A percentile compares a stretch with the other conserved stretches of the same genome.
Conservation (phyloP, 2,113 vertebrate genomes). For the Nycticebus coucang region DNA sequence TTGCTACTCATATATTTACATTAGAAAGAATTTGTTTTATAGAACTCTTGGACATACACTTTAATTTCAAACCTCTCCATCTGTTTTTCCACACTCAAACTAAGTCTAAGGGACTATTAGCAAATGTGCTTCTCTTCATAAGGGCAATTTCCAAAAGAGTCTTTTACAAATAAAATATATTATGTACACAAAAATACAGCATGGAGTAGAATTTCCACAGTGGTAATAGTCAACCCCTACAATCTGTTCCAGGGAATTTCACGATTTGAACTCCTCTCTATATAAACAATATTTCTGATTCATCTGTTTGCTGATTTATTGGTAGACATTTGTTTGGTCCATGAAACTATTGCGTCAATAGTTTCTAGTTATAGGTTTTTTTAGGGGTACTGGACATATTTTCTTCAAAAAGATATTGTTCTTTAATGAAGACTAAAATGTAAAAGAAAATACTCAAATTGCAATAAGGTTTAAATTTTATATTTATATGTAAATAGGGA, state of each 20-base stretch:
- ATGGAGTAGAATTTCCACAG: not conserved
- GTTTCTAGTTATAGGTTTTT: not conserved
- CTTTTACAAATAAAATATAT: not conserved
- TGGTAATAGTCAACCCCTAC: not conserved
- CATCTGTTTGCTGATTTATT: not conserved
- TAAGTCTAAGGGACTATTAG: not conserved
- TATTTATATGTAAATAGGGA: not conserved
- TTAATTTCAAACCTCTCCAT: slow-evolving; percentile 1
- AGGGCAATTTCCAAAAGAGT: not conserved
- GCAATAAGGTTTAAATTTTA: not conserved
- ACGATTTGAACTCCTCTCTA: slow-evolving; percentile 5
- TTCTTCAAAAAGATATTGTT: slow-evolving; percentile 37
- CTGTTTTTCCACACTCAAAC: not conserved
- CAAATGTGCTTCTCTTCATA: not conserved
- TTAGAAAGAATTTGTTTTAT: not conserved
- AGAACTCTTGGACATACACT: not conserved
- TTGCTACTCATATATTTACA: not conserved
- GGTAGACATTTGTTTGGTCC: not conserved
- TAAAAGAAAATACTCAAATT: not conserved
- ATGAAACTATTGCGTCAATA: not conserved
- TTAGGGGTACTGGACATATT: not conserved
- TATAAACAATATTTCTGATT: not conserved
- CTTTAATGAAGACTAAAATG: not conserved
- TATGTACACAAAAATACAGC: not conserved
- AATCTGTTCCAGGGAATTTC: not conserved